Percentiles rank a stretch among this genome's conserved stretches.
These are phyloP conservation scores for Tympanoctomys barrerae DNA, from an alignment of 2,797 vertebrate species.

Conservation along the genomic window DNA sequence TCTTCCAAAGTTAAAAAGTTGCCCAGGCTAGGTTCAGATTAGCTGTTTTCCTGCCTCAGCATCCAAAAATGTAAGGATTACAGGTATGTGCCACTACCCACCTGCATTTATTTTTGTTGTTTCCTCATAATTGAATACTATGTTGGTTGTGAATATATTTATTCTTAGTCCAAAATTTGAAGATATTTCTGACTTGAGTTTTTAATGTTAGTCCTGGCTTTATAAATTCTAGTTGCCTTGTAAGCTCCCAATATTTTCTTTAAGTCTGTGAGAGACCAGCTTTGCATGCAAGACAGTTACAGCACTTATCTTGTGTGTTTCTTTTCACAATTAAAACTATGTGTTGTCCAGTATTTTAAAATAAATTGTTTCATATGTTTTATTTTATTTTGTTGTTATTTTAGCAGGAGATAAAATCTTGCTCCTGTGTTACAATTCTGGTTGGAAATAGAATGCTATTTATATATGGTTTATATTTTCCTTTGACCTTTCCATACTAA, in stretches of 20 bases:
- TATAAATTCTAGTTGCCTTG: background rate
- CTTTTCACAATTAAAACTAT: background rate
- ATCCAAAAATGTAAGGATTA: background rate
- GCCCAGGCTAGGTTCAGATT: background rate
- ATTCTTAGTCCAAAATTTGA: background rate
- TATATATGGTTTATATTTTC: slow-evolving; percentile 28
- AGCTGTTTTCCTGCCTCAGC: background rate
- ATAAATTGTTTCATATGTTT: background rate
- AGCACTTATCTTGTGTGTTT: slow-evolving; percentile 3
- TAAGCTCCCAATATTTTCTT: background rate
- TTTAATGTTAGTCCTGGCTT: background rate
- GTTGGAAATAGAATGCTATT: background rate
- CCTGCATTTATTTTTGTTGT: background rate
- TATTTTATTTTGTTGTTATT: slow-evolving; percentile 37
- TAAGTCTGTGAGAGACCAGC: background rate
- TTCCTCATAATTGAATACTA: background rate
- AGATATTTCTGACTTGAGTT: background rate
- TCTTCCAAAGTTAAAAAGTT: background rate
- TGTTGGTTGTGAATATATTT: background rate
- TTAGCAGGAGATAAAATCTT: slow-evolving; percentile 13
- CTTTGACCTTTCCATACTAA: background rate
- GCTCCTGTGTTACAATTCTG: slow-evolving; percentile 2
- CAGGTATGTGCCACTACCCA: background rate
- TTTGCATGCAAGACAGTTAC: background rate
- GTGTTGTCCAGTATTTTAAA: background rate